Evolutionary conservation across 2,797 vertebrate genomes (phyloP).

Genomic region (Rhinichthys osculus): DNA sequence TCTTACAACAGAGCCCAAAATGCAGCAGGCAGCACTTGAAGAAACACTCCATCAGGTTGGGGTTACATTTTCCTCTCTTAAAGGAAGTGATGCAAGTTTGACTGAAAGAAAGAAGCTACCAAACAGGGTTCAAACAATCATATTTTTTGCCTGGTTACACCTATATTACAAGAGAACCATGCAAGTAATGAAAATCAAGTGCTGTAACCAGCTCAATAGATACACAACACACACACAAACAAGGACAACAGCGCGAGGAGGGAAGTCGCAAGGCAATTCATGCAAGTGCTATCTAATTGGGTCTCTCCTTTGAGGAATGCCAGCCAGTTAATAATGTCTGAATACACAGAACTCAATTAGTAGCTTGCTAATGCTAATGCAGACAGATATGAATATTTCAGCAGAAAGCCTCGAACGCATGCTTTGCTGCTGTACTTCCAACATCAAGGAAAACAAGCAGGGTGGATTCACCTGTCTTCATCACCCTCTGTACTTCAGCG

Average conservation of each 20-base stretch:
- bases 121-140: conserved; percentile 6
- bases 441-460: conserved; percentile 59
- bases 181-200: conserved; percentile 18
- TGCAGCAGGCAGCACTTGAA: conserved; percentile 69
- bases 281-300: conserved; percentile 79
- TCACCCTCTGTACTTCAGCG: conserved; percentile 23
- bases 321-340: conserved; percentile 80
- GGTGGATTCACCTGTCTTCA: conserved; percentile 66
- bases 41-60: conserved; percentile 75
- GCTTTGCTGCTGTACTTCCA: conserved; percentile 55
- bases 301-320: conserved; percentile 83
- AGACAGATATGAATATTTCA: conserved; percentile 82
- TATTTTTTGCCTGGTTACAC: conserved; percentile 14
- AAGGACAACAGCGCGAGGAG: conserved; percentile 69
- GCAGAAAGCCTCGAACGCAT: conserved; percentile 65
- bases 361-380: conserved; percentile 75
- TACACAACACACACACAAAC: conserved; percentile 53
- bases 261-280: conserved; percentile 78
- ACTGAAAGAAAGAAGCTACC: conserved; percentile 58
- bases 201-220: not conserved
- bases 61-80: conserved; percentile 69
- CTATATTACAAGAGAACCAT: not conserved
- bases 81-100: conserved; percentile 43
- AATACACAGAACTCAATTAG: conserved; percentile 84
- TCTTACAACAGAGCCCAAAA: conserved; percentile 76